phyloP scores from a whole-genome alignment of 1,140 invertebrate genomes.

The Heliconius nattereri region DNA sequence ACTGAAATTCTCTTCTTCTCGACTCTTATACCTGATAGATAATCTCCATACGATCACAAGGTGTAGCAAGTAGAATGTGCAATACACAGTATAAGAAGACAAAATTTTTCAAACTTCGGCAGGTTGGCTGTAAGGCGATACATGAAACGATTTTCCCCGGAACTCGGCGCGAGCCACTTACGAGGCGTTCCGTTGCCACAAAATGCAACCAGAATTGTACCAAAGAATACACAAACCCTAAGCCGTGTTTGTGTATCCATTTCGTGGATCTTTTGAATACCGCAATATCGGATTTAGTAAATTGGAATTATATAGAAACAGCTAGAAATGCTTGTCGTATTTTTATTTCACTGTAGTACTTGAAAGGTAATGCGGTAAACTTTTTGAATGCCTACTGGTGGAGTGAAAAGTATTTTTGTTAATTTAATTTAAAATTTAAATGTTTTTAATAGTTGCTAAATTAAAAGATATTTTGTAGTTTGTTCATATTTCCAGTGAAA shows the following conservation, averaged over 20 bases:
- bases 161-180: conserved; percentile 35
- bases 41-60: conserved; percentile 11
- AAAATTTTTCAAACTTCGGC: conserved; percentile 23
- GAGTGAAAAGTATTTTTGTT: background rate
- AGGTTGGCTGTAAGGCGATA: conserved; percentile 27
- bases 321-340: background rate
- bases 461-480: too few species aligned
- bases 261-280: conserved; percentile 45
- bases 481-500: too few species aligned
- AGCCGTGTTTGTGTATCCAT: conserved; percentile 57
- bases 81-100: conserved; percentile 17
- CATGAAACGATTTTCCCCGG: conserved; percentile 27
- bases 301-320: conserved; percentile 27
- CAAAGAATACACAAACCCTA: conserved; percentile 44
- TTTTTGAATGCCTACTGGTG: background rate
- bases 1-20: background rate
- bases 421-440: background rate
- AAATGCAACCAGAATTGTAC: conserved; percentile 51
- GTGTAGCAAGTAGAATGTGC: background rate
- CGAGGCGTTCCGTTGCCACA: conserved; percentile 45
- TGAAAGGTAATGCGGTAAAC: background rate
- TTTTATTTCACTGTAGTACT: background rate
- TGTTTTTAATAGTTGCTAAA: too few species aligned
- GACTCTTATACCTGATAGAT: background rate
- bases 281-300: conserved; percentile 35